Conservation (phyloP, 2,888 invertebrate species). For the Drosophila rellima region DNA sequence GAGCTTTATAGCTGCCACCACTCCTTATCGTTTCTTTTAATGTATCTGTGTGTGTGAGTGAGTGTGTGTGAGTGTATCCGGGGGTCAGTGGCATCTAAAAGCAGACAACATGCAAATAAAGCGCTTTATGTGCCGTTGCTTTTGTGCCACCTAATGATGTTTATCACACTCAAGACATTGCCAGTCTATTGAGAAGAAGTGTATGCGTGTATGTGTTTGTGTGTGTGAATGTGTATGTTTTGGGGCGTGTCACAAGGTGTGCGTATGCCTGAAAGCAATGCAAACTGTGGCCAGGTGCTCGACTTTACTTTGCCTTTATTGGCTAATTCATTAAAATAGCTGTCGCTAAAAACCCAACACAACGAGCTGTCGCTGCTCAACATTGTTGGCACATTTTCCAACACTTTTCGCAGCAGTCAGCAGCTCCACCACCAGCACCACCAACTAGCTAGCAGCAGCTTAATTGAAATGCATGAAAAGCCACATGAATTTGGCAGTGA, state of each 20-base stretch:
- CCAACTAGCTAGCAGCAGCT: slow-evolving; percentile 59
- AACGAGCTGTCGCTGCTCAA: slow-evolving; percentile 12
- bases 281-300: slow-evolving; percentile 52
- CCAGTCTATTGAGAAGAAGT: slow-evolving; percentile 43
- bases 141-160: slow-evolving; percentile 75
- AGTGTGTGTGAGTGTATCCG: slow-evolving; percentile 7
- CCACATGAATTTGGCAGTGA: slow-evolving; percentile 77
- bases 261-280: slow-evolving; percentile 32
- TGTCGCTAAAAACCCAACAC: slow-evolving; percentile 40
- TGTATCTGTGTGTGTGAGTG: slow-evolving; percentile 20
- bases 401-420: slow-evolving; percentile 59
- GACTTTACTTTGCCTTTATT: slow-evolving; percentile 55
- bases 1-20: slow-evolving; percentile 29
- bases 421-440: slow-evolving; percentile 18
- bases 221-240: slow-evolving; percentile 8
- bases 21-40: slow-evolving; percentile 27
- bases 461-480: slow-evolving; percentile 81
- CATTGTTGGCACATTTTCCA: slow-evolving; percentile 70
- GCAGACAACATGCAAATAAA: slow-evolving; percentile 80
- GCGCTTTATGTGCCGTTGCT: slow-evolving; percentile 65
- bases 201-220: slow-evolving; percentile 4
- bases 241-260: slow-evolving; percentile 12
- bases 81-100: slow-evolving; percentile 75
- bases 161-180: slow-evolving; percentile 70
- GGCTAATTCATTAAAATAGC: slow-evolving; percentile 78